Evolutionary conservation across 2,888 invertebrate species (phyloP), one percentile per base, ranked within the genome.

Genomic region (Drosophila formosana): DNA sequence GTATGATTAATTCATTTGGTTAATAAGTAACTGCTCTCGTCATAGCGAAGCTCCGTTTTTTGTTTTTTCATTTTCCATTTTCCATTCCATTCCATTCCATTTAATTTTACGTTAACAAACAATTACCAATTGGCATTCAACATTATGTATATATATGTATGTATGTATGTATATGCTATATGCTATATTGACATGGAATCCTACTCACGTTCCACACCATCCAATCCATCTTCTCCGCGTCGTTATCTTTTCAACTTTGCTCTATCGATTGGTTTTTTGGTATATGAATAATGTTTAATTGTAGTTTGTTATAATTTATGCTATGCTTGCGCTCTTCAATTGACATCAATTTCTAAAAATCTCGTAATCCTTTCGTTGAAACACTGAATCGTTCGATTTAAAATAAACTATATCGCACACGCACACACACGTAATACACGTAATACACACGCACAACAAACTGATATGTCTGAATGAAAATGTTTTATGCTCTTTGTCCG

Each of bases 261-360:
- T 11, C 47, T 8, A 7, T 11, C 4, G 4, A 13, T 52, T 23
- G 26, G 39, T 41, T 25, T 55, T 58, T 60, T 62, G 49, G 50
- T 49, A 67, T 62, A 28, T 46, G 25, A 49, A 56, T 72, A 66
- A 63, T 65, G 60, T 67, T 46, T 62, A 46, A 37, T 62, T 68
- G 43, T 62, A 66, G 61, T 18, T 18, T 78, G 69, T 82, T 64
- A 66, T 80, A 53, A 75, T 75, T 85, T 75, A 82, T 72, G 80
- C 80, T 85, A 80, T 68, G 82, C 11, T 23, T 51, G 37, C 18
- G 18, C 18, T 18, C 18, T 18, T 18, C 18, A 84, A 82, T 86
- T 86, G 86, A 82, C 86, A 76, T 69, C 18, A 50, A 11, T 9
- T n/a, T 45, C 23, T 18, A 3, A n/a, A 2, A 6, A 3, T 5